Base-by-base conservation (phyloP, 1,140 invertebrate genomes). In the Brachionus calyciflorus region DNA sequence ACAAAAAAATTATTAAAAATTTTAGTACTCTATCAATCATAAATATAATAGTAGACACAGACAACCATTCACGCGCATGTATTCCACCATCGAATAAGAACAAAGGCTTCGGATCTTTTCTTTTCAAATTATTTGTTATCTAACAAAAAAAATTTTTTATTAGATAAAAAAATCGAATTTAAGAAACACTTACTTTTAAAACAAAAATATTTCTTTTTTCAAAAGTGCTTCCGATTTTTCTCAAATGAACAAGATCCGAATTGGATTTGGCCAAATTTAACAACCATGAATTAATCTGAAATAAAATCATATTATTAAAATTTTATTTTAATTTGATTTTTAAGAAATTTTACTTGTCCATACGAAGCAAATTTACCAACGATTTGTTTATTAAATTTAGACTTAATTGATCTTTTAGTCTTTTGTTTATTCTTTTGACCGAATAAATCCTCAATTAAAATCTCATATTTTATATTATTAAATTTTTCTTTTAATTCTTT, bases 51-150 rank as follows among this genome's bases (percentile, higher is more conserved):
- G 70, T 76, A n/a, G 70, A 48, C 19, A 55, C 28, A 6, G 48
- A 55, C 5, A 76, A 12, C 70, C 70, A 76, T 40, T 76, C 70
- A 19, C 70, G 24, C 3, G 70, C 70, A 60, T 76, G 70, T 21
- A 76, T 76, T 6, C 70, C 70, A 30, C 70, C 33, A n/a, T 76
- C 70, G 24, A 73, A 73, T 33, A 73, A 17, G 12, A 73, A 73
- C 30, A 73, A 41, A 17, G 46, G 46, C 28, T 73, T 73, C 6
- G n/a, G 14, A 1, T 21, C 12, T 21, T 37, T 51, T 4, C 26
- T 46, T 26, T n/a, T 73, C 14, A 21, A n/a, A 24, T 40, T 48
- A 21, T 10, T 48, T 9, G 17, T 65, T 12, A 65, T 44, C 60
- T 44, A 24, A 63, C 17, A 60, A 24, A 60, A 60, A 60, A 60